These are phyloP conservation scores for Leptodactylus fuscus DNA, from an alignment of 2,113 vertebrate genomes.

Conservation along the genomic window DNA sequence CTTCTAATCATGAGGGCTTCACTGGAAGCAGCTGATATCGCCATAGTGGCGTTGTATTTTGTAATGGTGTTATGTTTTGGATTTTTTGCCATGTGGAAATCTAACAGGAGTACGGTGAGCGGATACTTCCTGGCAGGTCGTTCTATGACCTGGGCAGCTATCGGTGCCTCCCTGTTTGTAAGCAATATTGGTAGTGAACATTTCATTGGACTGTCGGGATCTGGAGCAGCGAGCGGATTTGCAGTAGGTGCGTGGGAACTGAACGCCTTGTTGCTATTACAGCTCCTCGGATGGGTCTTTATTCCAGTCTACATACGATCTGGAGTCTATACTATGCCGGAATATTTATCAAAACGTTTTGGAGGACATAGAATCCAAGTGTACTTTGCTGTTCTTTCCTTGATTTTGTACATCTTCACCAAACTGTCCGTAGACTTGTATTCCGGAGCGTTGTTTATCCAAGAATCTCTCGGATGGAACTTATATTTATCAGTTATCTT, in stretches of 20 bases:
- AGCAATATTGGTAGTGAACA: constrained; percentile 99
- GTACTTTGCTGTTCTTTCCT: constrained; percentile 91
- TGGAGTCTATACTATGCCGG: constrained; percentile 97
- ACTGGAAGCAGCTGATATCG: constrained; percentile 93
- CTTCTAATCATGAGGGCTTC: constrained; percentile 79
- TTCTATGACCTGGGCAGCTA: constrained; percentile 93
- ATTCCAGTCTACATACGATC: constrained; percentile 96
- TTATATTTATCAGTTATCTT: constrained; percentile 93
- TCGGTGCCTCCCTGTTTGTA: constrained; percentile 97
- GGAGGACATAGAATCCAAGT: constrained; percentile 94
- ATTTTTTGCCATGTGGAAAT: constrained; percentile 96
- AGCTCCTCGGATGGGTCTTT: constrained; percentile 98
- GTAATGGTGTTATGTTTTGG: constrained; percentile 93
- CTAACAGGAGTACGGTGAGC: constrained; percentile 93
- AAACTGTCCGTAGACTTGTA: constrained; percentile 98
- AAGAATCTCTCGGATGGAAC: constrained; percentile 98
- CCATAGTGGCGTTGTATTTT: constrained; percentile 95
- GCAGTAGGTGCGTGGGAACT: constrained; percentile 98
- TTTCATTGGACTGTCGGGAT: constrained; percentile 98
- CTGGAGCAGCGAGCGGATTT: constrained; percentile 96
- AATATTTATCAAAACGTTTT: constrained; percentile 94
- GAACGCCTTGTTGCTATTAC: constrained; percentile 95
- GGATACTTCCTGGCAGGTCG: constrained; percentile 98
- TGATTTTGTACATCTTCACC: constrained; percentile 96
- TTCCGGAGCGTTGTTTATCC: constrained; percentile 96